phyloP scores from a whole-genome alignment of 2,888 invertebrate genomes.

The Seira musarum region DNA sequence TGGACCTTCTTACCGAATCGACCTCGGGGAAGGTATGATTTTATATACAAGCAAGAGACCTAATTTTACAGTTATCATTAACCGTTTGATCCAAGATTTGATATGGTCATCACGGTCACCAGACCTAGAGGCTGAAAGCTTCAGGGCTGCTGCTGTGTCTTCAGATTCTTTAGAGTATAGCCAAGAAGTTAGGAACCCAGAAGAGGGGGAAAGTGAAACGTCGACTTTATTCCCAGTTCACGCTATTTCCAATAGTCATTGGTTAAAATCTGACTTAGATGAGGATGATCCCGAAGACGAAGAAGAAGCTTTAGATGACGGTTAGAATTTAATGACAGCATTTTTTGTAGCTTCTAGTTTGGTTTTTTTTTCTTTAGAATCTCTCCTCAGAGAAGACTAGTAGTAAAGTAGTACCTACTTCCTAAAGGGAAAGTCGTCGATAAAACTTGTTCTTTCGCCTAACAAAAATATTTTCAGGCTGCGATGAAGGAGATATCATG shows the following conservation, averaged over 20 bases:
- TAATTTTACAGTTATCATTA: constrained; percentile 56
- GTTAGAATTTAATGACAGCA: background rate
- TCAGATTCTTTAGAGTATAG: constrained; percentile 48
- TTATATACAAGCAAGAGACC: constrained; percentile 51
- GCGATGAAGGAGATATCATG: constrained; percentile 58
- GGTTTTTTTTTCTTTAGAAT: background rate
- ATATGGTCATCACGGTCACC: constrained; percentile 52
- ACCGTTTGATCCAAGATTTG: constrained; percentile 56
- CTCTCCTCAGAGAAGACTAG: no score
- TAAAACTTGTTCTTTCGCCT: background rate
- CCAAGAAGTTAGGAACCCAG: constrained; percentile 47
- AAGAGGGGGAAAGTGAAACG: constrained; percentile 62
- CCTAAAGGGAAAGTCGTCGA: background rate
- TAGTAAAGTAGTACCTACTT: constrained; percentile 7
- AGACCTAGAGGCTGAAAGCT: constrained; percentile 43
- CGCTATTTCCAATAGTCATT: constrained; percentile 31
- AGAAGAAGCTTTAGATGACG: constrained; percentile 37
- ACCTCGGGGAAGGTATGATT: constrained; percentile 59
- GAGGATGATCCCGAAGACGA: constrained; percentile 42
- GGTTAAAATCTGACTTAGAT: constrained; percentile 50
- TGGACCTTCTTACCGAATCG: constrained; percentile 56
- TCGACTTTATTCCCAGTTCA: constrained; percentile 58
- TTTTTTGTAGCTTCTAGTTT: background rate
- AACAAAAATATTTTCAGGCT: constrained; percentile 36
- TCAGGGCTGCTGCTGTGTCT: constrained; percentile 50